Conservation (phyloP, 2,888 invertebrate species). For the Mycalesis mineus region DNA sequence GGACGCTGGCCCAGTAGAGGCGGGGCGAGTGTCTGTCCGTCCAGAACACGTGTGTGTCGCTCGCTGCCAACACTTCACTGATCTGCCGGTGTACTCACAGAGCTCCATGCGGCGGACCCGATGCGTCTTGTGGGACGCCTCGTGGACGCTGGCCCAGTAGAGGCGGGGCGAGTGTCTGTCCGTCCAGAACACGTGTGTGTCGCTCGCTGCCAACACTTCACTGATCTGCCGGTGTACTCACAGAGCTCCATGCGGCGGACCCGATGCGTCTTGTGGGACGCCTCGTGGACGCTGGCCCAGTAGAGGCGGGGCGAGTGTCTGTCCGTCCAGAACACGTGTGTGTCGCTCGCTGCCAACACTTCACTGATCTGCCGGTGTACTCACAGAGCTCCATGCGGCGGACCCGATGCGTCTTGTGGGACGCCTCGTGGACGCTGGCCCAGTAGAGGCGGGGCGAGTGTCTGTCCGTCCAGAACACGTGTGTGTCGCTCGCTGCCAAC, state of each 20-base stretch:
- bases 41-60: conserved; percentile 85
- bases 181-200: conserved; percentile 85
- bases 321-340: conserved; percentile 84
- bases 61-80: conserved; percentile 72
- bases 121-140: conserved; percentile 35
- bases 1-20: conserved; percentile 74
- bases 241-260: too few relatives aligned
- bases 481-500: too few relatives aligned
- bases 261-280: conserved; percentile 33
- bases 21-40: conserved; percentile 74
- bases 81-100: too few relatives aligned
- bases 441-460: too few relatives aligned
- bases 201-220: conserved; percentile 75
- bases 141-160: conserved; percentile 71
- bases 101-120: too few relatives aligned
- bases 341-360: conserved; percentile 78
- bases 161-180: conserved; percentile 74
- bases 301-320: conserved; percentile 75
- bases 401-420: too few relatives aligned
- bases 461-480: too few relatives aligned
- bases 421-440: too few relatives aligned
- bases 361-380: too few relatives aligned
- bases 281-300: conserved; percentile 65
- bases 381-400: too few relatives aligned
- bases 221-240: too few relatives aligned